Conservation (phyloP, 2,797 vertebrate genomes). For the Pipistrellus nathusii region DNA sequence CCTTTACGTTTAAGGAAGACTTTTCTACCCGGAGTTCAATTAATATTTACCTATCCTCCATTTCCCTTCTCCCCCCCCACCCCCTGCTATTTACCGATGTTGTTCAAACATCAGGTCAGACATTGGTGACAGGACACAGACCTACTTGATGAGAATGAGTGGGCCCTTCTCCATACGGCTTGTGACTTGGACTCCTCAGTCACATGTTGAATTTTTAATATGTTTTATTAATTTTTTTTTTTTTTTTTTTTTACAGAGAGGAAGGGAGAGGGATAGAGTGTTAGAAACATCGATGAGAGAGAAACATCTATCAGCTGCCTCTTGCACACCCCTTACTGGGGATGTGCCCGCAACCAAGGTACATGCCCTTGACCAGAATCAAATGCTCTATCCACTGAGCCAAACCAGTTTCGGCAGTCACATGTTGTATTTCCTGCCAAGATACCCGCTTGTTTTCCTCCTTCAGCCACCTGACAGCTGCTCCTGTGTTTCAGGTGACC, state of each 20-base stretch:
- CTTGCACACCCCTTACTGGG: too few relatives aligned
- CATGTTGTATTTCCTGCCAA: neutral
- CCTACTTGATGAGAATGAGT: neutral
- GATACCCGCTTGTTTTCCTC: neutral
- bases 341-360: too few relatives aligned
- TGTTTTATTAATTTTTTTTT: too few relatives aligned
- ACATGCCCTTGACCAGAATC: too few relatives aligned
- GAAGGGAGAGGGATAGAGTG: too few relatives aligned
- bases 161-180: neutral
- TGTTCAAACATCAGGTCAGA: neutral
- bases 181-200: neutral
- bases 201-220: neutral
- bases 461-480: slow-evolving; percentile 5
- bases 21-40: neutral
- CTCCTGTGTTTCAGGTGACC: slow-evolving; percentile 36
- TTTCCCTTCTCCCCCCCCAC: too few relatives aligned
- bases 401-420: too few relatives aligned
- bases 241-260: too few relatives aligned
- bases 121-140: too few relatives aligned
- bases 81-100: neutral
- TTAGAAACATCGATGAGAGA: too few relatives aligned
- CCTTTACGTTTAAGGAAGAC: neutral
- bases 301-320: too few relatives aligned
- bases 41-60: neutral
- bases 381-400: too few relatives aligned